phyloP scores from a whole-genome alignment of 2,888 invertebrate species.

The Trisateles emortualis region DNA sequence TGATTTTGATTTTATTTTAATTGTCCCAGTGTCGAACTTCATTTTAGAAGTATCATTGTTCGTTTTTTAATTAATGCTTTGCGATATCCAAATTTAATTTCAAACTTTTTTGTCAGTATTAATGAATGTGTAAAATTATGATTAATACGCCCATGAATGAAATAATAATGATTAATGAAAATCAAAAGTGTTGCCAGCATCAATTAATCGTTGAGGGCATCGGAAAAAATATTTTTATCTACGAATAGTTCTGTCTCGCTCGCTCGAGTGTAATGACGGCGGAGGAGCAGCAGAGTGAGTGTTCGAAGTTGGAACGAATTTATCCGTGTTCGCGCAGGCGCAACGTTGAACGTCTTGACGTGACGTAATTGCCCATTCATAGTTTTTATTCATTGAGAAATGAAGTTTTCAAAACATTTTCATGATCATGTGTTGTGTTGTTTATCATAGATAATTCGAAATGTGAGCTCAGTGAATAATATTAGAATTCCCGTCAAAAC shows the following conservation, averaged over 20 bases:
- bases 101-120: no score
- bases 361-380: constrained; percentile 87
- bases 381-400: constrained; percentile 83
- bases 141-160: no score
- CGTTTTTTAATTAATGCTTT: no score
- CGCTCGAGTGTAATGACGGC: constrained; percentile 12
- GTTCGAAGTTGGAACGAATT: constrained; percentile 34
- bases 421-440: constrained; percentile 66
- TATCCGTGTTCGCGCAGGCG: constrained; percentile 76
- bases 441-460: constrained; percentile 28
- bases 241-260: constrained; percentile 20
- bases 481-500: constrained; percentile 20
- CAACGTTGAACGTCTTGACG: constrained; percentile 72
- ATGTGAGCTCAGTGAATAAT: constrained; percentile 43
- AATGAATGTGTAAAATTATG: no score
- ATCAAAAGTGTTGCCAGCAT: not conserved
- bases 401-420: constrained; percentile 71
- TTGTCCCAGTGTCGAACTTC: no score
- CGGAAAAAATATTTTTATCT: not conserved
- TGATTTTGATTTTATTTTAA: no score
- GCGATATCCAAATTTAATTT: no score
- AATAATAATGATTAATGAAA: no score
- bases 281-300: constrained; percentile 15
- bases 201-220: not conserved
- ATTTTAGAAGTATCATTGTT: no score